phyloP scores from a whole-genome alignment of 2,888 invertebrate genomes.

The Silvanus unidentatus region DNA sequence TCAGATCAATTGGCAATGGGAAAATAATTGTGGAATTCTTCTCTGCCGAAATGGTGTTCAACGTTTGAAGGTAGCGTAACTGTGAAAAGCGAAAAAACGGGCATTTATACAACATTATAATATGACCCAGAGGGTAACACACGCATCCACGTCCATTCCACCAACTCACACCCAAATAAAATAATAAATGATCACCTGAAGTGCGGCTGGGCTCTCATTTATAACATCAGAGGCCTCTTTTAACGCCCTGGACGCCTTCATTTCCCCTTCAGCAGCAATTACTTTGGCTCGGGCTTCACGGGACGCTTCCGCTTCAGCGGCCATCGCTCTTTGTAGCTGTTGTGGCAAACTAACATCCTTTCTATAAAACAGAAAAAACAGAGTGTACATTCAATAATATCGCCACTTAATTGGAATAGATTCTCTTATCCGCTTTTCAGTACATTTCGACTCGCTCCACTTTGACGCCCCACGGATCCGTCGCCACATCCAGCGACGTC shows the following conservation, averaged over 20 bases:
- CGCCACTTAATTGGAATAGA: neutral
- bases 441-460: constrained; percentile 94
- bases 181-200: constrained; percentile 51
- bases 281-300: constrained; percentile 75
- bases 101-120: neutral
- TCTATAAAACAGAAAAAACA: constrained; percentile 43
- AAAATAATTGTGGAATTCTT: constrained; percentile 94
- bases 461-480: constrained; percentile 90
- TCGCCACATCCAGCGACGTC: constrained; percentile 74
- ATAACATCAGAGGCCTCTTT: constrained; percentile 86
- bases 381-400: neutral
- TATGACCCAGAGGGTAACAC: too few species aligned
- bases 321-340: constrained; percentile 75
- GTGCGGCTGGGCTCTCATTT: constrained; percentile 72
- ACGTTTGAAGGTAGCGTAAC: constrained; percentile 83
- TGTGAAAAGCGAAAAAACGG: constrained; percentile 43
- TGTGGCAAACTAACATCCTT: constrained; percentile 75
- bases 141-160: too few species aligned
- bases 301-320: constrained; percentile 75
- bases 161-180: neutral
- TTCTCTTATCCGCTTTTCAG: constrained; percentile 36
- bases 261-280: constrained; percentile 81
- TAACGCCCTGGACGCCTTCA: constrained; percentile 76
- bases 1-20: constrained; percentile 81
- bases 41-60: constrained; percentile 87